Evolutionary conservation across 2,797 vertebrate species (phyloP).

Genomic region (Xiphophorus birchmanni): DNA sequence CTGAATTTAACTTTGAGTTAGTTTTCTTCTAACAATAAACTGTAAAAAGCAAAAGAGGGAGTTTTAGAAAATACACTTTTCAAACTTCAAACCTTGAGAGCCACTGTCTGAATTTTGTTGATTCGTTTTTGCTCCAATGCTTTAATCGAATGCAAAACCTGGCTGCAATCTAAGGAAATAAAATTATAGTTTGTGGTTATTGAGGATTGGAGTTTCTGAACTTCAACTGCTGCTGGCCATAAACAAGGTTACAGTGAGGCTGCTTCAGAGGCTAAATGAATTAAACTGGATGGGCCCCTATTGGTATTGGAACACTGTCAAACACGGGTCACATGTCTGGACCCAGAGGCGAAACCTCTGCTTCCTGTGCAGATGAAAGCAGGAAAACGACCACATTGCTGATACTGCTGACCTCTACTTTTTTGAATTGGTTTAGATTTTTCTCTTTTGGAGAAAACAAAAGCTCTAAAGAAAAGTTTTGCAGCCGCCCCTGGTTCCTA

Average conservation of each 20-base stretch:
- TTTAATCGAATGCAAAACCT: not conserved
- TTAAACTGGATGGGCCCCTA: not conserved
- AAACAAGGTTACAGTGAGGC: not conserved
- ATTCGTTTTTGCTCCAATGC: not conserved
- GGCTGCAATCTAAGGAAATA: not conserved
- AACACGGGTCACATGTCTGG: not conserved
- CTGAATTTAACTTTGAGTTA: conserved; percentile 4
- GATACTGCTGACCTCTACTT: not conserved
- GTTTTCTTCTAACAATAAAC: conserved; percentile 5
- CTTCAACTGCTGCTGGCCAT: not conserved
- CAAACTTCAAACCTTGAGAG: not conserved
- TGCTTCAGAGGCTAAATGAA: not conserved
- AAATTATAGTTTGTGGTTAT: not conserved
- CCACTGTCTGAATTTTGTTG: not conserved
- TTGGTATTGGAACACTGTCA: not conserved
- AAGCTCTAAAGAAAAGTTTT: conserved; percentile 16
- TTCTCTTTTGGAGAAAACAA: conserved; percentile 18
- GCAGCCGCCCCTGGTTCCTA: conserved; percentile 67
- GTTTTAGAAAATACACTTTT: not conserved
- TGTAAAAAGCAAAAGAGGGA: not conserved
- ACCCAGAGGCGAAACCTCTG: not conserved
- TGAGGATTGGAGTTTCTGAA: not conserved
- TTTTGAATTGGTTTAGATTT: not conserved
- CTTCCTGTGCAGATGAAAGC: not conserved
- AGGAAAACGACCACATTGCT: not conserved